Base-by-base conservation (phyloP, 2,797 vertebrate species). In the Schizopygopsis malacanthus region DNA sequence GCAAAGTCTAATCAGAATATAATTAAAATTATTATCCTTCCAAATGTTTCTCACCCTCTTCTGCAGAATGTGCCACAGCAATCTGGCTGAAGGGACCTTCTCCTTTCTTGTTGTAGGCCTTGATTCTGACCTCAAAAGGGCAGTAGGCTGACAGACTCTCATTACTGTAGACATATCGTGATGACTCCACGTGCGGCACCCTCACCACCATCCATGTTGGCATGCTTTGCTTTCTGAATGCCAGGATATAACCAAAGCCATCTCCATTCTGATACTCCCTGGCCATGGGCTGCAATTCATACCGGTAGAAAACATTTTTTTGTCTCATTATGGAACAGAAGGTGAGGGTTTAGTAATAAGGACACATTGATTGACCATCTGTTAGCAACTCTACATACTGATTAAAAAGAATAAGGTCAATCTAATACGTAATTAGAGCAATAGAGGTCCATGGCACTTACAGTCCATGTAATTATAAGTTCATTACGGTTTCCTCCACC, bases 261-360 rank as follows among this genome's bases (percentile, higher is more conserved):
- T 98, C 97, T 2, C 98, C 98, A 0, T 99, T 98, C 94, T 99
- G 98, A 91, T 99, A 99, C 90, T 99, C 97, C 87, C 97, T 93
- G 28, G 96, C 95, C 85, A 95, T 95, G 0, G 97, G 95, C 98
- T 99, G 90, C 6, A 70, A 69, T 28, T 43, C 2, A 84, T 1
- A 70, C n/a, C 39, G 37, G 12, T 1, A 25, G 4, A 80, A 72
- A 73, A 28, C 0, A 1, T 41, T 61, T 61, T 61, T 41, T 39
- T 52, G 28, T 13, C 28, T 63, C 16, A n/a, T 33, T 80, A 37
- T 69, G 25, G 28, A 70, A 70, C 50, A 67, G 28, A 59, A 41
- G 22, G 18, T 13, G 3, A 77, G 15, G 33, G 33, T 18, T 43
- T 37, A 41, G 50, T 63, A 33, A 63, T 83, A 82, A 82, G 43